Percentiles rank a stretch among this genome's conserved stretches.
Conservation (phyloP, 2,797 vertebrate species). For the Myripristis jacobus region DNA sequence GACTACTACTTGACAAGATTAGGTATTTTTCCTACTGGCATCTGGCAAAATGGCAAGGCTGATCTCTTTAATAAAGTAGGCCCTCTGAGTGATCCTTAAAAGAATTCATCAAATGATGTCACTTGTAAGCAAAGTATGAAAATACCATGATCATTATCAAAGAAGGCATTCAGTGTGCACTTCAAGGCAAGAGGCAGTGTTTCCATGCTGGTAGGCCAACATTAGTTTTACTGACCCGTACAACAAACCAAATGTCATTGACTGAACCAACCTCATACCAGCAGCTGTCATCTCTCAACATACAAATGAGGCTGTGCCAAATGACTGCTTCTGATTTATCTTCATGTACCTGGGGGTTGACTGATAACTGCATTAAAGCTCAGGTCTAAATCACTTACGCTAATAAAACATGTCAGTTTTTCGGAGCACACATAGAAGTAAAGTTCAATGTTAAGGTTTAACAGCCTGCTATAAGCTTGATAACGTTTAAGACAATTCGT, state of each 20-base stretch:
- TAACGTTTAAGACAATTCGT: conserved; percentile 4
- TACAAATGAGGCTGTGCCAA: neutral
- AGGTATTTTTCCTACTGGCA: neutral
- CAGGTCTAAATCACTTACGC: neutral
- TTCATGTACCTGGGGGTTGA: neutral
- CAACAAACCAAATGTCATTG: conserved; percentile 50
- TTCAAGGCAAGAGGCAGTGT: conserved; percentile 7
- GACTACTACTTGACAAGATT: neutral
- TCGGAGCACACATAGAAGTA: no score
- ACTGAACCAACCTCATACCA: conserved; percentile 22
- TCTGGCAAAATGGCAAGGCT: neutral
- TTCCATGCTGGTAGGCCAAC: conserved; percentile 57
- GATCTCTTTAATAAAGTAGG: neutral
- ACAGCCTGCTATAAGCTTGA: neutral
- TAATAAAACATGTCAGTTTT: neutral
- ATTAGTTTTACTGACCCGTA: conserved; percentile 45
- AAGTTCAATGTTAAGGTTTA: conserved; percentile 14
- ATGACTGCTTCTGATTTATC: conserved; percentile 11
- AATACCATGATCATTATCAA: neutral
- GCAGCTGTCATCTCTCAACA: conserved; percentile 24
- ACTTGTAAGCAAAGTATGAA: neutral
- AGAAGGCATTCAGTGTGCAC: conserved; percentile 10
- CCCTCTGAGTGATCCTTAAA: neutral
- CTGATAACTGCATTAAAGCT: conserved; percentile 13
- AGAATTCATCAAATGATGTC: conserved; percentile 1